These are phyloP conservation scores for Melanargia galathea DNA, from an alignment of 2,888 invertebrate species.

Conservation along the genomic window DNA sequence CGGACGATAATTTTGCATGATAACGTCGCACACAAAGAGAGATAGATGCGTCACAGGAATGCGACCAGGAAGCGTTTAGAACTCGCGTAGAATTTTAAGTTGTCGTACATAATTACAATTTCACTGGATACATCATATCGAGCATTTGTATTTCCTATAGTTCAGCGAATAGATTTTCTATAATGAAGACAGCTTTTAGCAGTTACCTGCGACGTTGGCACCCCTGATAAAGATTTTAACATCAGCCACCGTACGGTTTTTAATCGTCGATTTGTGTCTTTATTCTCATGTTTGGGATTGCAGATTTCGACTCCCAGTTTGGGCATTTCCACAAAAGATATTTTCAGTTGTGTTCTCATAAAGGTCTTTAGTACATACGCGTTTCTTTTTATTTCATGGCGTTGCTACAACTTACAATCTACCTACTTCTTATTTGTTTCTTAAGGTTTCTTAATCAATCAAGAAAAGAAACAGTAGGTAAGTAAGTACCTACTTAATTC, in stretches of 20 bases:
- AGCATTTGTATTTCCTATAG: too few relatives aligned
- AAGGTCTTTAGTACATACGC: conserved; percentile 2
- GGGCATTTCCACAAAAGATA: conserved; percentile 16
- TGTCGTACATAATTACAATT: too few relatives aligned
- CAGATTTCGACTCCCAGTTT: conserved; percentile 19
- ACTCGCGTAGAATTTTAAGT: too few relatives aligned
- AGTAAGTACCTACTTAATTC: too few relatives aligned
- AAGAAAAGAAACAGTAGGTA: not conserved
- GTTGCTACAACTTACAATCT: not conserved
- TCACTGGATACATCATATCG: too few relatives aligned
- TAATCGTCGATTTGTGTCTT: conserved; percentile 30
- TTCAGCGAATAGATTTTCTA: too few relatives aligned
- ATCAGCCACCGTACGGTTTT: conserved; percentile 33
- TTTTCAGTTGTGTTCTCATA: conserved; percentile 2
- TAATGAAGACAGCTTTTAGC: too few relatives aligned
- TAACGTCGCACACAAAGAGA: too few relatives aligned
- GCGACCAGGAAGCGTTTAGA: too few relatives aligned
- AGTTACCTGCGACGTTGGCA: not conserved
- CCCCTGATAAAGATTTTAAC: conserved; percentile 15
- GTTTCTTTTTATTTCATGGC: not conserved
- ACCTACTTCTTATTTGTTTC: not conserved
- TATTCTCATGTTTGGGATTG: conserved; percentile 28
- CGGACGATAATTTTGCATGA: too few relatives aligned
- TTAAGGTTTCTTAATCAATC: not conserved
- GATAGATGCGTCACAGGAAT: too few relatives aligned